Percentiles rank a stretch among this genome's conserved stretches.
Evolutionary conservation across 1,140 invertebrate species (phyloP).

Genomic region (Drosophila malerkotliana): DNA sequence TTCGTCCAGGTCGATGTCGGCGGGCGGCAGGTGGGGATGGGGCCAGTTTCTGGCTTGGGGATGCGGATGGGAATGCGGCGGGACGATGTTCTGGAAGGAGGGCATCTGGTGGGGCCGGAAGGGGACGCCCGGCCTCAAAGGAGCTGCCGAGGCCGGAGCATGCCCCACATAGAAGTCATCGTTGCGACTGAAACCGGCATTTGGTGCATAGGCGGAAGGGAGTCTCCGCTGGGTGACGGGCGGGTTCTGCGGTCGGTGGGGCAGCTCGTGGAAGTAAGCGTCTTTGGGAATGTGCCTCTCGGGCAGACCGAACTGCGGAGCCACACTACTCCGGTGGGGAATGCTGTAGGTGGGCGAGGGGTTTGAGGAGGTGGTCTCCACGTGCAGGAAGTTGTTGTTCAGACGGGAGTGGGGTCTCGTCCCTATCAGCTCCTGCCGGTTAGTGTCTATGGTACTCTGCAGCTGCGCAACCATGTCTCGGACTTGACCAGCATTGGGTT

Average conservation of each 20-base stretch:
- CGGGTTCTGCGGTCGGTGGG: slow-evolving; percentile 72
- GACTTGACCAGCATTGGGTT: slow-evolving; percentile 68
- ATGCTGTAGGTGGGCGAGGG: slow-evolving; percentile 47
- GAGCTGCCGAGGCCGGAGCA: slow-evolving; percentile 8
- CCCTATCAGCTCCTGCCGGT: slow-evolving; percentile 45
- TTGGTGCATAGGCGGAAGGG: slow-evolving; percentile 42
- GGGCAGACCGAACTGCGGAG: slow-evolving; percentile 27
- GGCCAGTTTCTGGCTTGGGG: slow-evolving; percentile 39
- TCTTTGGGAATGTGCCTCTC: slow-evolving; percentile 85
- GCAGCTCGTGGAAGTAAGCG: slow-evolving; percentile 86
- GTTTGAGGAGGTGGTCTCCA: slow-evolving; percentile 30
- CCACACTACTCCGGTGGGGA: slow-evolving; percentile 22
- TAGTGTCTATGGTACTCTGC: slow-evolving; percentile 84
- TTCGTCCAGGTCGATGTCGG: slow-evolving; percentile 59
- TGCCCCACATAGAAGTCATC: slow-evolving; percentile 24
- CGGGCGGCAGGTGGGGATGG: slow-evolving; percentile 23
- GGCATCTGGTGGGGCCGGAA: slow-evolving; percentile 32
- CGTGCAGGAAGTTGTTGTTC: slow-evolving; percentile 24
- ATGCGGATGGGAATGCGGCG: slow-evolving; percentile 19
- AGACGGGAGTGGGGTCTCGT: slow-evolving; percentile 80
- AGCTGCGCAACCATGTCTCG: slow-evolving; percentile 80
- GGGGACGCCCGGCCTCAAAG: slow-evolving; percentile 6
- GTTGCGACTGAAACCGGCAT: slow-evolving; percentile 30
- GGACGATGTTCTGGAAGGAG: slow-evolving; percentile 12
- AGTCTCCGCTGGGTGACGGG: slow-evolving; percentile 22